A percentile compares a stretch with the other conserved stretches of the same genome.
These are phyloP conservation scores for Actinia tenebrosa DNA, from an alignment of 64 coral and sea anemone species.

Conservation along the genomic window DNA sequence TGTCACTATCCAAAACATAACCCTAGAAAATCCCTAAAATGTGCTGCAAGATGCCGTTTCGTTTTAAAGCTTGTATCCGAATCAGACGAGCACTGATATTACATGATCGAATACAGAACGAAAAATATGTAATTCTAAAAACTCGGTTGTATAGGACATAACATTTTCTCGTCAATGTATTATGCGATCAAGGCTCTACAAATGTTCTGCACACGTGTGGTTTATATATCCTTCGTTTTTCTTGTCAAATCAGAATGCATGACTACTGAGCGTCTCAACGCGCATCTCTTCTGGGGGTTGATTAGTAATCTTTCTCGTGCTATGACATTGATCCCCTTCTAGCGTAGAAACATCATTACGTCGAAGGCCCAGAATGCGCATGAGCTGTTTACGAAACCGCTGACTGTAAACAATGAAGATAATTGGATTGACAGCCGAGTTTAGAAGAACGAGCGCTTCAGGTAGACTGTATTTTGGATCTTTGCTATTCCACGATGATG, in stretches of 20 bases:
- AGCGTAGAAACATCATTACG: background rate
- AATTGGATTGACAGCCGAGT: constrained; percentile 11
- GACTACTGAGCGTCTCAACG: background rate
- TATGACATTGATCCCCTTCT: background rate
- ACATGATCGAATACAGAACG: no score
- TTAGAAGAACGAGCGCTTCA: constrained; percentile 19
- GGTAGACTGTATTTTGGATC: constrained; percentile 10
- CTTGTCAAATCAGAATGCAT: background rate
- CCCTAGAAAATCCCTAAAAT: no score
- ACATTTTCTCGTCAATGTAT: no score
- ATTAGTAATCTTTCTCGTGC: background rate
- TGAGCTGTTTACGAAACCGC: constrained; percentile 13
- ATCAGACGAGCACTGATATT: no score
- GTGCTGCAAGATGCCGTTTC: no score
- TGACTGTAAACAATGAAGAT: constrained; percentile 22
- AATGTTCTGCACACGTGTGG: no score
- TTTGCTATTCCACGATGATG: constrained; percentile 5
- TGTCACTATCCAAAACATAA: no score
- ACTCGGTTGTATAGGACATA: no score
- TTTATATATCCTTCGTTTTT: background rate
- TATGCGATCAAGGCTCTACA: no score
- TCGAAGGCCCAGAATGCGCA: background rate
- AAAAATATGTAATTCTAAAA: no score
- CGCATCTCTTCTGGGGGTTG: background rate
- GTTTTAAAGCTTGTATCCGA: no score